Conservation (phyloP, 2,888 invertebrate genomes). For the Apamea epomidion region DNA sequence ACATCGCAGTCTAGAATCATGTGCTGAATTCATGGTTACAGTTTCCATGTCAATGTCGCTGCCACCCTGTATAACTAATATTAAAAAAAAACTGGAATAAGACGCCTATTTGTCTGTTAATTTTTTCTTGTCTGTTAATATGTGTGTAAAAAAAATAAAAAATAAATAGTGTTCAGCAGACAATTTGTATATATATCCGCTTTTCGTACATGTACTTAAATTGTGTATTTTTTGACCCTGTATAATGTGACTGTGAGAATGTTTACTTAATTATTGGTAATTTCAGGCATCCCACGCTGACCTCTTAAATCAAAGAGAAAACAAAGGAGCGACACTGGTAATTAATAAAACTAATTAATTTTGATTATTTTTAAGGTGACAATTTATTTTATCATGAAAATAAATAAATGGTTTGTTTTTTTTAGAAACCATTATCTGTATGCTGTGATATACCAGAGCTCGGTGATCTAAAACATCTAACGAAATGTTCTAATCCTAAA, state of each 20-base stretch:
- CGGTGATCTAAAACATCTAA: conserved; percentile 78
- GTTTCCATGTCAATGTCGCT: background rate
- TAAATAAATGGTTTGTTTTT: background rate
- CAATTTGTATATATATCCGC: background rate
- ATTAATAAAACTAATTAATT: conserved; percentile 27
- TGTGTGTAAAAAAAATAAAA: no score
- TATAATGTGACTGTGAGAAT: fast-evolving
- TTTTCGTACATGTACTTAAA: background rate
- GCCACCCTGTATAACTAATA: background rate
- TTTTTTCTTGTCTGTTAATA: no score
- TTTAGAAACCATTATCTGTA: conserved; percentile 85
- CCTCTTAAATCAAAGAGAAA: conserved; percentile 69
- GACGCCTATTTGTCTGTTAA: no score
- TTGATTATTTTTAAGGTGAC: background rate
- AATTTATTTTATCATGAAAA: background rate
- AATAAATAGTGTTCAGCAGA: background rate
- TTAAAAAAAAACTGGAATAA: background rate
- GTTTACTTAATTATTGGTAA: background rate
- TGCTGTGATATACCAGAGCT: conserved; percentile 88
- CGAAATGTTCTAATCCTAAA: conserved; percentile 82
- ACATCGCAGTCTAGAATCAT: background rate
- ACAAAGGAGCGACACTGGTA: conserved; percentile 80
- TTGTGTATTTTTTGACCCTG: no score
- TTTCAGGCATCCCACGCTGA: conserved; percentile 74
- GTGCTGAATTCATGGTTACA: background rate